Conservation (phyloP, 2,113 vertebrate species). For the Oryzias javanicus region DNA sequence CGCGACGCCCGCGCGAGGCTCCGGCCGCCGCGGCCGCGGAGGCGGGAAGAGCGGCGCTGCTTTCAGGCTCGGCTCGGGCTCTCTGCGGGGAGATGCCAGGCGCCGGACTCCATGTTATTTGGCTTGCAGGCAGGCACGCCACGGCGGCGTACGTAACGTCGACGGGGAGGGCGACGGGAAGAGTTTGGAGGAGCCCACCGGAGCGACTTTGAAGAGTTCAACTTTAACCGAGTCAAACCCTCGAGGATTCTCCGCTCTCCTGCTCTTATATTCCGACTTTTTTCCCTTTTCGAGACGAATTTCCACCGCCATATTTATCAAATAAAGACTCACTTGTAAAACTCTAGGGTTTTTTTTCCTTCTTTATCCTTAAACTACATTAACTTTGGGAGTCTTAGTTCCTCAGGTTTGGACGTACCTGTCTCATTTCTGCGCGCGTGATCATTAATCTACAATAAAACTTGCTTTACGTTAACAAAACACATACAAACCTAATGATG, state of each 20-base stretch:
- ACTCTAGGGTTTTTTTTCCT: no score
- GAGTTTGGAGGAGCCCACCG: constrained; percentile 36
- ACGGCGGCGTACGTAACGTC: constrained; percentile 79
- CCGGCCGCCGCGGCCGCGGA: constrained; percentile 5
- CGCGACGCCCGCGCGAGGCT: constrained; percentile 40
- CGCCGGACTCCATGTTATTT: constrained; percentile 79
- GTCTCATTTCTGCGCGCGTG: no score
- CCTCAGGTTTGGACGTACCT: no score
- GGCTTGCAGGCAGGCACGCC: constrained; percentile 74
- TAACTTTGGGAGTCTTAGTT: no score
- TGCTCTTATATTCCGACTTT: not conserved
- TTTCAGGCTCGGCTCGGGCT: constrained; percentile 25
- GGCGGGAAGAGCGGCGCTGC: constrained; percentile 8
- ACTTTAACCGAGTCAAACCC: constrained; percentile 13
- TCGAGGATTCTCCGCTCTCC: not conserved
- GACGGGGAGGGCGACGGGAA: constrained; percentile 59
- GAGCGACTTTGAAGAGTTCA: constrained; percentile 42
- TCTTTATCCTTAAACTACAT: no score
- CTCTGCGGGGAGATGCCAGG: constrained; percentile 57
- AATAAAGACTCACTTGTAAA: no score
- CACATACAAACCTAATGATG: no score
- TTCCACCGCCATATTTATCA: no score
- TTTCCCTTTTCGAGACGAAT: not conserved
- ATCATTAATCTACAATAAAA: no score
- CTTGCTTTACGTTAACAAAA: no score